A percentile compares a stretch with the other conserved stretches of the same genome.
phyloP scores from a whole-genome alignment of 2,113 vertebrate species.

The Dinomys branickii region DNA sequence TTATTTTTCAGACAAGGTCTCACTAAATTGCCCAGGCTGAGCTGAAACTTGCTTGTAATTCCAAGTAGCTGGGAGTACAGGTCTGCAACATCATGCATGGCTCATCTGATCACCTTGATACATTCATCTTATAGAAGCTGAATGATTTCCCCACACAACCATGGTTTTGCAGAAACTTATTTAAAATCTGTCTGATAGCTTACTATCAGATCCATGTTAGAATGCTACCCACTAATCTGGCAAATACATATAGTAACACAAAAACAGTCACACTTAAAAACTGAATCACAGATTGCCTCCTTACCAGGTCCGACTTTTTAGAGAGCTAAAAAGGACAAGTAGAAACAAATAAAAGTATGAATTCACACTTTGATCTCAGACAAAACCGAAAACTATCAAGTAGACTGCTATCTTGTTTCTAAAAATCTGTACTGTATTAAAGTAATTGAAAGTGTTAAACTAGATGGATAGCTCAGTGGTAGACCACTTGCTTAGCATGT shows the following conservation, averaged over 20 bases:
- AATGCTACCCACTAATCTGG: neutral
- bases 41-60: neutral
- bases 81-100: neutral
- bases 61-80: neutral
- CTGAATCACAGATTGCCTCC: neutral
- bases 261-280: conserved; percentile 13
- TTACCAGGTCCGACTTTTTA: neutral
- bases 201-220: neutral
- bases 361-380: neutral
- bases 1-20: neutral
- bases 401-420: neutral
- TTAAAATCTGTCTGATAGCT: neutral
- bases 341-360: neutral
- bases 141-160: neutral
- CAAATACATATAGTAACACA: neutral
- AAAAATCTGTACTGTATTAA: neutral
- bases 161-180: neutral
- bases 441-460: neutral
- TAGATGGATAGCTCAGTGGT: neutral
- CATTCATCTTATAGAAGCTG: neutral
- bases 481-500: too few species aligned
- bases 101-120: neutral
- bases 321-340: neutral
- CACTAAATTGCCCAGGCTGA: neutral
- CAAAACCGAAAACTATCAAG: neutral